These are phyloP conservation scores for Ecdyonurus torrentis DNA, from an alignment of 2,888 invertebrate genomes.

Conservation along the genomic window DNA sequence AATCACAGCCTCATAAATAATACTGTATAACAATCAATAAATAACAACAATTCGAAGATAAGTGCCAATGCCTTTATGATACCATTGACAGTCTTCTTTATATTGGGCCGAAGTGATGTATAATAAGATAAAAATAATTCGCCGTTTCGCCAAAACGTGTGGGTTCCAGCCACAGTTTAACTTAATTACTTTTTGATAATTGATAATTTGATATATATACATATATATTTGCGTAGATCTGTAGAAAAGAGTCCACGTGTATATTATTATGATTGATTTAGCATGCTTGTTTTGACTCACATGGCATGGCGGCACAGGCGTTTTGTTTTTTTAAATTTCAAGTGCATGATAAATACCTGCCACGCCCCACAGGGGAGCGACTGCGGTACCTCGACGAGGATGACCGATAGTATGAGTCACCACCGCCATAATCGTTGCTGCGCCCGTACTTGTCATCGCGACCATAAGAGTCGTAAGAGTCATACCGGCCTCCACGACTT, in stretches of 20 bases:
- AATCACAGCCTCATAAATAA: background rate
- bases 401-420: constrained; percentile 29
- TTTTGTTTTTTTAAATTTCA: background rate
- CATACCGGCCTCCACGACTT: constrained; percentile 23
- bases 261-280: background rate
- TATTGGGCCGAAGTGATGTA: background rate
- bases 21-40: background rate
- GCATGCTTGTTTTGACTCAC: background rate
- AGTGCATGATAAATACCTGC: constrained; percentile 26
- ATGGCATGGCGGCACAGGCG: background rate
- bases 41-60: background rate
- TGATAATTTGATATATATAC: no score
- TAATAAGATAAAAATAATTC: background rate
- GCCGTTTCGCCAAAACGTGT: background rate
- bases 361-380: constrained; percentile 33
- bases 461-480: constrained; percentile 24
- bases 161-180: background rate
- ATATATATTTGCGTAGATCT: background rate
- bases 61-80: background rate
- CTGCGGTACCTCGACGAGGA: constrained; percentile 31
- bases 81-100: background rate
- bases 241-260: background rate
- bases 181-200: no score
- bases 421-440: constrained; percentile 28
- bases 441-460: constrained; percentile 21